Evolutionary conservation across 2,797 vertebrate species (phyloP), one percentile per base, ranked within the genome.

Genomic region (Sebastes minor): DNA sequence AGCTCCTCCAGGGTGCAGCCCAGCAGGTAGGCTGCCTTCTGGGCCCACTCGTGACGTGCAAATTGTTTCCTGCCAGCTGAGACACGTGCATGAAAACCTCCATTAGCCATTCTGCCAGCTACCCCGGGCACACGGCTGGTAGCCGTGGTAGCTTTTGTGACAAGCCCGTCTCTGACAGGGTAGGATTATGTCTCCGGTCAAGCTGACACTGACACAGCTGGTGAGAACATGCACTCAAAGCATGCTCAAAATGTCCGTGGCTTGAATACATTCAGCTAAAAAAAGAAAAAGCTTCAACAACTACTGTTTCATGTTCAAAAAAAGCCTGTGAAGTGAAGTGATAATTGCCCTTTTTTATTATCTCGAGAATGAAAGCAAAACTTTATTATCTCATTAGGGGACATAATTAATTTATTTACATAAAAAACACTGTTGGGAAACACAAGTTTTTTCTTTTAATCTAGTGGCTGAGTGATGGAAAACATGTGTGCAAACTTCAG

Each of bases 31-130:
- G 99, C 98, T 0, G 98, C 98, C 90, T 99, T 99, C 95, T 99
- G 99, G 77, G 98, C 98, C 98, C 98, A 99, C 91, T 99, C 99
- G 0, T 99, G 98, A 81, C 97, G 97, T 32, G 98, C 98, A 96
- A 99, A 99, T 96, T 99, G 99, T 94, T 96, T 99, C 76, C 98
- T 97, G 77, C 99, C 98, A 42, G 96, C 99, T 99, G 97, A 93
- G 92, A 94, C 88, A 90, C 76, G 66, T 85, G 89, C 86, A 94
- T 86, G 76, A 93, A 93, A 92, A 92, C 86, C 75, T 86, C 90
- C 93, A 94, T 94, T 93, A 94, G 88, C 73, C 76, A 71, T 70
- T 88, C 86, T 91, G 92, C 88, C 92, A 92, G 83, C 74, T 38
- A 73, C 78, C 81, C 60, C 56, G 64, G 78, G 87, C 82, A 77